Base-by-base conservation (phyloP, 2,113 vertebrate species). In the Bothrops jararaca region DNA sequence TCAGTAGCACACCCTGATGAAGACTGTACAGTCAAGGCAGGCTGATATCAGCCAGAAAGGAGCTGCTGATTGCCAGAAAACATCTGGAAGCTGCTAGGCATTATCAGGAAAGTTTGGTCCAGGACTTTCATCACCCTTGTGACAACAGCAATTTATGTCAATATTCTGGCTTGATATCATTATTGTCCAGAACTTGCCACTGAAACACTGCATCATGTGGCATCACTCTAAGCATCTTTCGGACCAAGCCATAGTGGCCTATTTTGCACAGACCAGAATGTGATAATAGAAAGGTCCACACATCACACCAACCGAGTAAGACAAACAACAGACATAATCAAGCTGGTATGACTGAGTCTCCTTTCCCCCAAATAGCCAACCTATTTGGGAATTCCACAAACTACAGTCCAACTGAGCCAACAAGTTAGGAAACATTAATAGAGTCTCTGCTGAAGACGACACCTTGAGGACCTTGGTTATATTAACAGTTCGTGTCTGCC, bases 41-140 rank as follows among this genome's bases (percentile, higher is more conserved):
- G 74, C 95, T 34, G 86, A 87, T 90, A 94, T 92, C 96, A 95
- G 93, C 94, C 95, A n/a, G 54, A 93, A 93, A 57, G 93, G 90
- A 95, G 91, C 94, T 90, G 0, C 86, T 0, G 26, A 80, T 3
- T 0, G 12, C 29, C 64, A 80, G 69, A 80, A 85, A 20, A 86
- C 34, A 52, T 13, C 42, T 52, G 56, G 29, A 34, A 52, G 6
- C 85, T 11, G 56, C 26, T 18, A 91, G 42, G 53, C 4, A 80
- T 4, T n/a, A 10, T 42, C 52, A 54, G 3, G 26, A 56, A 91
- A 60, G 39, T 56, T 60, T 54, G 29, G 20, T 34, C 69, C 69
- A 39, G n/a, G n/a, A 22, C 34, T 42, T 80, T 9, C 74, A 80
- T 22, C 74, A 80, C 5, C 7, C 34, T 4, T 42, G 74, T 8